Evolutionary conservation across 2,113 vertebrate genomes (phyloP).

Genomic region (Oxyruncus cristatus): DNA sequence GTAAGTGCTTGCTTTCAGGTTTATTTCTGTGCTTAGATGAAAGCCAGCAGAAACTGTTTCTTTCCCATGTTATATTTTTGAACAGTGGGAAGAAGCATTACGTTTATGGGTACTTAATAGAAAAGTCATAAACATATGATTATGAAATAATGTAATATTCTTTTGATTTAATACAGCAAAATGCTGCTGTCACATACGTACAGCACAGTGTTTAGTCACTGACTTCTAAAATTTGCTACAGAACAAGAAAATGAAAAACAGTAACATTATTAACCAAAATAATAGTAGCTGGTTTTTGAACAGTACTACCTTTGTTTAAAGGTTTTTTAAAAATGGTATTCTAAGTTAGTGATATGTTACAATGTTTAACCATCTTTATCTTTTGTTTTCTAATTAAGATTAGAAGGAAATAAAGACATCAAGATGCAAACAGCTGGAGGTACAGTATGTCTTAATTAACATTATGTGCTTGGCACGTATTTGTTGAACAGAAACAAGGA

Average conservation of each 20-base stretch:
- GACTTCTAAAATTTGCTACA: background rate
- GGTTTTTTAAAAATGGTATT: background rate
- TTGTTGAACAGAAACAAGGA: background rate
- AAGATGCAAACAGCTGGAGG: conserved; percentile 56
- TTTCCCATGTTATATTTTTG: background rate
- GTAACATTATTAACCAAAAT: background rate
- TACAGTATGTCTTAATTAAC: conserved; percentile 55
- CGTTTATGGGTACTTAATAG: background rate
- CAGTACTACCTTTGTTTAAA: background rate
- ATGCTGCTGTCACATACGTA: background rate
- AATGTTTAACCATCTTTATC: conserved; percentile 25
- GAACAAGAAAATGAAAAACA: background rate
- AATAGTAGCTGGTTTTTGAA: background rate
- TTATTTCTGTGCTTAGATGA: conserved; percentile 21
- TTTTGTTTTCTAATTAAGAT: conserved; percentile 70
- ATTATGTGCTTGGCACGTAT: background rate
- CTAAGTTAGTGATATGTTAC: background rate
- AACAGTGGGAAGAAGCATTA: background rate
- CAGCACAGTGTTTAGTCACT: background rate
- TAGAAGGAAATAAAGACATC: conserved; percentile 62
- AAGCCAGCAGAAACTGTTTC: background rate
- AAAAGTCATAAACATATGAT: background rate
- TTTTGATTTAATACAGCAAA: background rate
- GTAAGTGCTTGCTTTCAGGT: conserved; percentile 25
- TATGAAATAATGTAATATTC: background rate